Evolutionary conservation across 2,888 invertebrate genomes (phyloP), one percentile per base, ranked within the genome.

Genomic region (Phaedon cochleariae): DNA sequence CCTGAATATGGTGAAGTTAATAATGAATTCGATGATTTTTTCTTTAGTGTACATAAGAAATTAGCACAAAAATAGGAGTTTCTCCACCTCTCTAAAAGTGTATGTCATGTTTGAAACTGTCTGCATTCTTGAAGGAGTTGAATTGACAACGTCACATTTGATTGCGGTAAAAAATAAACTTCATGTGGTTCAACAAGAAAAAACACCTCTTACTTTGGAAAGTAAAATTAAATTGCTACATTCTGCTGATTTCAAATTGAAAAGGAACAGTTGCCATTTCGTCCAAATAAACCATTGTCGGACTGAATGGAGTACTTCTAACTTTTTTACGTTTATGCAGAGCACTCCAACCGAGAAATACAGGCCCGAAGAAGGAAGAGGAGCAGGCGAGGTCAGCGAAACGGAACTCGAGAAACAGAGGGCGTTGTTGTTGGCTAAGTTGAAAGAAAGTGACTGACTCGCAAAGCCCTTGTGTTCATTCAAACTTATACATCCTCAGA

Each of bases 401-500:
- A 93, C 92, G 64, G 97, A 97, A 83, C 86, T 98, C 75, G 97
- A 97, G 85, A 93, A 94, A 75, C 92, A 94, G 81, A 89, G 97
- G 78, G 92, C 94, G 34, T 90, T 95, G 64, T 86, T 97, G 69
- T 86, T 97, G 75, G 94, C 95, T 65, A 95, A 97, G 83, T 87
- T 97, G 68, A 93, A 94, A 52, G 77, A 77, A 62, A 76, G 77
- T 69, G 77, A 75, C 20, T 70, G 70, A 70, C n/a, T n/a, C n/a
- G n/a, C 41, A 31, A 34, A 3, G 15, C 12, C 21, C 6, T 7
- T 9, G 52, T 22, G 5, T 52, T 52, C 31, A n/a, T n/a, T n/a
- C n/a, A n/a, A n/a, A n/a, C n/a, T n/a, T n/a, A n/a, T n/a, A n/a
- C 10, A 20, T 22, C 15, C 7, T 26, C 22, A 21, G 31, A 52